Percentiles rank a stretch among this genome's conserved stretches.
Evolutionary conservation across 2,888 invertebrate genomes (phyloP).

Genomic region (Apodemia duryi): DNA sequence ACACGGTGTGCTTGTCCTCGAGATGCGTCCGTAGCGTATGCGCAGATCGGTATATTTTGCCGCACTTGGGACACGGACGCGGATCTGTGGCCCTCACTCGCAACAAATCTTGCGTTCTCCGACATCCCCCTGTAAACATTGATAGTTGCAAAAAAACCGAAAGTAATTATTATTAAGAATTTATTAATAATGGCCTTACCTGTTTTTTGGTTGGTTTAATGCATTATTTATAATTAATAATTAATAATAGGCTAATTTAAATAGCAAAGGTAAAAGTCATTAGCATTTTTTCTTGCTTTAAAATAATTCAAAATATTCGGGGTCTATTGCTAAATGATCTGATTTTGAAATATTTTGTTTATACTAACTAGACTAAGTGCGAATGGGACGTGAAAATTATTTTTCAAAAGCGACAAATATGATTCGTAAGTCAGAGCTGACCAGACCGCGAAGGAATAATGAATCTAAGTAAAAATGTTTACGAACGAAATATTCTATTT

Average conservation of each 20-base stretch:
- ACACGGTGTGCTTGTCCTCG: constrained; percentile 95
- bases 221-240: background rate
- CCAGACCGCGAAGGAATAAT: too few relatives aligned
- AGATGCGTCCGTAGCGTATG: constrained; percentile 94
- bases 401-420: too few relatives aligned
- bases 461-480: background rate
- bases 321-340: too few relatives aligned
- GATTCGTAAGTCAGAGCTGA: too few relatives aligned
- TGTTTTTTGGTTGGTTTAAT: background rate
- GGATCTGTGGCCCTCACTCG: constrained; percentile 95
- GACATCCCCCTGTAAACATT: constrained; percentile 74
- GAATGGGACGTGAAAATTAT: too few relatives aligned
- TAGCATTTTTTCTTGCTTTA: background rate
- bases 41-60: constrained; percentile 94
- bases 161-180: background rate
- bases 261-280: background rate
- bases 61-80: constrained; percentile 94
- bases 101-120: constrained; percentile 90
- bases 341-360: too few relatives aligned
- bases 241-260: background rate
- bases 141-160: background rate
- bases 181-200: background rate
- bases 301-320: too few relatives aligned
- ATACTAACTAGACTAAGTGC: too few relatives aligned
- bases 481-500: background rate